Percentiles rank a stretch among this genome's conserved stretches.
phyloP scores from a whole-genome alignment of 2,113 vertebrate species.

The Saimiri boliviensis region DNA sequence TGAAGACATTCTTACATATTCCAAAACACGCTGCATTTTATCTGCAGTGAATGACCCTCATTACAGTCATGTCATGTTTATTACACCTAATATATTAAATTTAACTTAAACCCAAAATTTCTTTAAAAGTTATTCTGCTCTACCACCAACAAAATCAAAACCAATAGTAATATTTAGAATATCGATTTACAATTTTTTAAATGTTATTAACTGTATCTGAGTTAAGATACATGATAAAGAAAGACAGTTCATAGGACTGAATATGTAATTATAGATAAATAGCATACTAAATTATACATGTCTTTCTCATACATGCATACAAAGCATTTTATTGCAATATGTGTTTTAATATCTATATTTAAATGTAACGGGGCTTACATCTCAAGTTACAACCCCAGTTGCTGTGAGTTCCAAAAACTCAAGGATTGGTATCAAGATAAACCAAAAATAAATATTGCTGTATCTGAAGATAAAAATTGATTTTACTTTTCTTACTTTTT shows the following conservation, averaged over 20 bases:
- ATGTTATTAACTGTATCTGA: not conserved
- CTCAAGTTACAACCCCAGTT: not conserved
- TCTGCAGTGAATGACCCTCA: not conserved
- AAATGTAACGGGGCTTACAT: not conserved
- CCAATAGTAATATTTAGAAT: not conserved
- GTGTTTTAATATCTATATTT: not conserved
- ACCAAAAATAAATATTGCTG: not conserved
- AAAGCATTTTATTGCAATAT: not conserved
- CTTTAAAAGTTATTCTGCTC: not conserved
- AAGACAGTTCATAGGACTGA: not conserved
- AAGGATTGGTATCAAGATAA: not conserved
- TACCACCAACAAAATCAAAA: not conserved
- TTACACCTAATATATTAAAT: not conserved
- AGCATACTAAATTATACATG: not conserved
- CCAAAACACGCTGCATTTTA: not conserved
- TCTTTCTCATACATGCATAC: not conserved
- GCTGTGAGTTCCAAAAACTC: not conserved
- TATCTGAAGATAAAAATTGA: not conserved
- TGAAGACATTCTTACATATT: not conserved
- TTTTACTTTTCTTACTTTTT: not conserved
- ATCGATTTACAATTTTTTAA: not conserved
- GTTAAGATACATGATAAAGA: not conserved
- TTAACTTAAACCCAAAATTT: not conserved
- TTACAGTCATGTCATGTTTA: not conserved
- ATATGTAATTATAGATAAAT: not conserved